Percentiles rank a stretch among this genome's conserved stretches.
phyloP scores from a whole-genome alignment of 2,888 invertebrate genomes.

The Sminthurinus aureus region DNA sequence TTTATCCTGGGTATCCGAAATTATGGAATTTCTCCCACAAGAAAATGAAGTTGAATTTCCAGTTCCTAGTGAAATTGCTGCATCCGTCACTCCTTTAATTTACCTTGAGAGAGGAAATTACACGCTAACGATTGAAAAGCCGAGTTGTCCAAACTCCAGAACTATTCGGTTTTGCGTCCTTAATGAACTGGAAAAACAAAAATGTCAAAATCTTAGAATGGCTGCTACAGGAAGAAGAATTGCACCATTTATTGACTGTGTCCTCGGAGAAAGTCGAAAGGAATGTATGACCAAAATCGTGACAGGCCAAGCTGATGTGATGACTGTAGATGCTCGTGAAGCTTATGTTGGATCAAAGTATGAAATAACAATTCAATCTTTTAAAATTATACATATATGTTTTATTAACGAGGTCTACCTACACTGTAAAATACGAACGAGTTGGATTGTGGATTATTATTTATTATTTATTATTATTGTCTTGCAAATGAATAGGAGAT shows the following conservation, averaged over 20 bases:
- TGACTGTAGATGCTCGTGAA: slow-evolving; percentile 76
- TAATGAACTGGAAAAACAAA: slow-evolving; percentile 72
- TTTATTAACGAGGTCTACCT: too few species aligned
- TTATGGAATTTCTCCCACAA: slow-evolving; percentile 50
- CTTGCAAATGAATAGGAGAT: slow-evolving; percentile 41
- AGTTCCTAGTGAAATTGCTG: slow-evolving; percentile 53
- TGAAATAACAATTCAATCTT: slow-evolving; percentile 31
- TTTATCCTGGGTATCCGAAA: slow-evolving; percentile 54
- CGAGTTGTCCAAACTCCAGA: slow-evolving; percentile 61
- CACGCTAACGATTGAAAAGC: slow-evolving; percentile 62
- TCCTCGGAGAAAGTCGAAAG: slow-evolving; percentile 70
- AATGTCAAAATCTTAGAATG: slow-evolving; percentile 76
- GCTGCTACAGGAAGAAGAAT: slow-evolving; percentile 81
- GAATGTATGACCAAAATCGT: slow-evolving; percentile 75
- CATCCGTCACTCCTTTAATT: slow-evolving; percentile 53
- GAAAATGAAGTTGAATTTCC: slow-evolving; percentile 55
- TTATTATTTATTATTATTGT: neutral
- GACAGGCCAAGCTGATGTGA: slow-evolving; percentile 73
- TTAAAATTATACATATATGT: too few species aligned
- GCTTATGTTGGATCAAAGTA: slow-evolving; percentile 75
- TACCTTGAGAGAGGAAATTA: slow-evolving; percentile 62
- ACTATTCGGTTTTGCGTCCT: slow-evolving; percentile 72
- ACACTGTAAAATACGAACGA: too few species aligned
- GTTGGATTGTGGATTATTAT: neutral
- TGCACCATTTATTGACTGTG: slow-evolving; percentile 81